Evolutionary conservation across 2,113 vertebrate species (phyloP).

Genomic region (Tonatia bakeri): DNA sequence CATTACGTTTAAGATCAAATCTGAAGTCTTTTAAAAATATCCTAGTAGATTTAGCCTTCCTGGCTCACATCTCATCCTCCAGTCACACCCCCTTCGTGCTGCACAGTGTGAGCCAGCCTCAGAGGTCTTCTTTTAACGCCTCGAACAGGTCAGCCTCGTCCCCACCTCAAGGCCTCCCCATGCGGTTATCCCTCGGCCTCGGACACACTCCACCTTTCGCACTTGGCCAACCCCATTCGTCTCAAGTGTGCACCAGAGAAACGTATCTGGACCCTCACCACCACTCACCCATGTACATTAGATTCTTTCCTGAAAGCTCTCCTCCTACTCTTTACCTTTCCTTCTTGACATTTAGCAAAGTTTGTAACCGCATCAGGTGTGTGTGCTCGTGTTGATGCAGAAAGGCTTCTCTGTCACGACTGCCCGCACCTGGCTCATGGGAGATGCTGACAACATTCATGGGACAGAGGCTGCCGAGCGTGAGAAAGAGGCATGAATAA

Average conservation of each 20-base stretch:
- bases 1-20: neutral
- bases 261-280: accelerated
- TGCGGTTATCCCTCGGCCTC: neutral
- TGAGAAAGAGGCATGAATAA: too few relatives aligned
- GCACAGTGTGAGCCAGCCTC: accelerated
- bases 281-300: neutral
- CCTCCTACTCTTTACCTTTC: neutral
- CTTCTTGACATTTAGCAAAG: accelerated
- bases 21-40: neutral
- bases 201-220: neutral
- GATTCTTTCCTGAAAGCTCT: neutral
- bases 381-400: neutral
- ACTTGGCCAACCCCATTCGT: neutral
- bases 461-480: neutral
- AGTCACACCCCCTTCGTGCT: neutral
- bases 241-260: neutral
- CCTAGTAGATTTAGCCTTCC: neutral
- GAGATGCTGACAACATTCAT: neutral
- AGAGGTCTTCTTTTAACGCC: neutral
- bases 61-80: accelerated
- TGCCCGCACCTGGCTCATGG: neutral
- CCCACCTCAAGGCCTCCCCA: neutral
- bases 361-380: neutral
- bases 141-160: accelerated
- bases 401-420: accelerated